Percentiles rank a stretch among this genome's conserved stretches.
Conservation (phyloP, 2,888 invertebrate species). For the Pasiphila rectangulata region DNA sequence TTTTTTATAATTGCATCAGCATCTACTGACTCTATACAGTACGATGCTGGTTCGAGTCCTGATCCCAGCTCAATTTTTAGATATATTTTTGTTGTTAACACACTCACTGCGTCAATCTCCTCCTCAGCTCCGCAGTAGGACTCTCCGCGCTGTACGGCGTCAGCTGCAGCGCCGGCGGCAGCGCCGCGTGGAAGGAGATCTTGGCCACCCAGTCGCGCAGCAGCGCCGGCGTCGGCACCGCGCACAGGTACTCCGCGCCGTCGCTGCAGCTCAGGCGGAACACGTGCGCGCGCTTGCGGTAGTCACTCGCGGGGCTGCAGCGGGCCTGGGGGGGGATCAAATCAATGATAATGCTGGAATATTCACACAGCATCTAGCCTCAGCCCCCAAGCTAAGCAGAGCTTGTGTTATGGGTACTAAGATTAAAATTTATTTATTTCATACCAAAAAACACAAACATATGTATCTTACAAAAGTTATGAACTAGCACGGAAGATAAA, state of each 20-base stretch:
- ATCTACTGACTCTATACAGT: no score
- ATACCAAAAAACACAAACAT: no score
- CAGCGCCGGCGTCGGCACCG: conserved; percentile 85
- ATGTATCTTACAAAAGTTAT: no score
- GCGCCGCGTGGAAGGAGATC: conserved; percentile 94
- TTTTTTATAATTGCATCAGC: no score
- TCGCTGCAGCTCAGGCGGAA: conserved; percentile 93
- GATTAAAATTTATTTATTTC: no score
- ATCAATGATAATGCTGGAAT: no score
- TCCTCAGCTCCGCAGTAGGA: conserved; percentile 58
- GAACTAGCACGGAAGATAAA: no score
- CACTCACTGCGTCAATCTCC: conserved; percentile 60
- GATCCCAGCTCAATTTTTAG: no score
- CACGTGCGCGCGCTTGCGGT: conserved; percentile 96
- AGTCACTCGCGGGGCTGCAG: conserved; percentile 94
- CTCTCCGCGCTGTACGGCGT: conserved; percentile 86
- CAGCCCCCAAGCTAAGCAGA: no score
- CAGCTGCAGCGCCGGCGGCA: conserved; percentile 94
- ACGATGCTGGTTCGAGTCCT: background rate
- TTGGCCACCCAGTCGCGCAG: conserved; percentile 96
- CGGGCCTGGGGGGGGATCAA: conserved; percentile 72
- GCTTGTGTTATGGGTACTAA: no score
- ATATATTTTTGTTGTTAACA: no score
- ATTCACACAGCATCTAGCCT: no score
- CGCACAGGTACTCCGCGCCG: conserved; percentile 95